phyloP scores from a whole-genome alignment of 2,797 vertebrate species.

The Hyperoplus immaculatus region DNA sequence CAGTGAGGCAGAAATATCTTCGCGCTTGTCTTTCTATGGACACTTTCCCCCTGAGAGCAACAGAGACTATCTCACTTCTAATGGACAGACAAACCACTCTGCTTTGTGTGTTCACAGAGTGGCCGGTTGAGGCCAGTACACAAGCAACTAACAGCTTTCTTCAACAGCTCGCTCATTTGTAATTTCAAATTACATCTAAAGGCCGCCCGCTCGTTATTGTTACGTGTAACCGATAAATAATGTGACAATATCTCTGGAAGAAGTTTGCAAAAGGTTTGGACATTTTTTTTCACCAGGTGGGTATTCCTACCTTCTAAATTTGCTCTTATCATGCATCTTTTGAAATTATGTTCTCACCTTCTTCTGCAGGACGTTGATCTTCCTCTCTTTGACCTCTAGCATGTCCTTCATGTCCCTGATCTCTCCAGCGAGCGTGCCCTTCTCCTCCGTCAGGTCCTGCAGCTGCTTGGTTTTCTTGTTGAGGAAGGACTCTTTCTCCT shows the following conservation, averaged over 20 bases:
- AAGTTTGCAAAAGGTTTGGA: neutral
- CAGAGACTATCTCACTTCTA: constrained; percentile 56
- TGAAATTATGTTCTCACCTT: constrained; percentile 86
- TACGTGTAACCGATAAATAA: neutral
- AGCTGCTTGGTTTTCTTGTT: constrained; percentile 99
- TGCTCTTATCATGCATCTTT: neutral
- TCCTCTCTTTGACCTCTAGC: constrained; percentile 99
- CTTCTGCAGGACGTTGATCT: constrained; percentile 99
- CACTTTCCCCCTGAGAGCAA: constrained; percentile 62
- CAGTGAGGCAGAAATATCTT: constrained; percentile 76
- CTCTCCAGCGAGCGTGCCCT: constrained; percentile 96
- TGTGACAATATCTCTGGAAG: neutral
- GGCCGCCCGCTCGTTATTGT: neutral
- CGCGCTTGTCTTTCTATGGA: constrained; percentile 69
- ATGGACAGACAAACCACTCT: constrained; percentile 57
- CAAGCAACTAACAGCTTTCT: neutral
- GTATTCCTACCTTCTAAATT: neutral
- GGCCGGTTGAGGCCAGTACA: constrained; percentile 44
- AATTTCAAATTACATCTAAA: constrained; percentile 13
- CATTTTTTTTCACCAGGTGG: neutral
- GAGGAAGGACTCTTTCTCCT: constrained; percentile 98
- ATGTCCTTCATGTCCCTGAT: constrained; percentile 99
- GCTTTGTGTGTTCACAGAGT: constrained; percentile 32
- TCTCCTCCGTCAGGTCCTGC: constrained; percentile 98
- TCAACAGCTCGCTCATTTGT: constrained; percentile 7